phyloP scores from a whole-genome alignment of 1,140 invertebrate genomes.

The Contarinia nasturtii region DNA sequence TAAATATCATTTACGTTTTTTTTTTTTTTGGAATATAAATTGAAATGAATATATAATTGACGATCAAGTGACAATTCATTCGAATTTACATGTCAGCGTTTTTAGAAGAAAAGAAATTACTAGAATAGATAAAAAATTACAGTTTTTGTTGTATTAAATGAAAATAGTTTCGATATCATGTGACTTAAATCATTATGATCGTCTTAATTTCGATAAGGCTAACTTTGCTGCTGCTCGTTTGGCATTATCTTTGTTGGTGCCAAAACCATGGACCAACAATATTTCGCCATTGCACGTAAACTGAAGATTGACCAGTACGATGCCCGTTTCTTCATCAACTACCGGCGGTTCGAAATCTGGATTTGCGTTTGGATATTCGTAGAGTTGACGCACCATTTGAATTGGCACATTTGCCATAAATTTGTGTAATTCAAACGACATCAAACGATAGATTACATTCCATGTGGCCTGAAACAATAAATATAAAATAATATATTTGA shows the following conservation, averaged over 20 bases:
- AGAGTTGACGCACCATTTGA: conserved; percentile 66
- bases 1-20: too few relatives aligned
- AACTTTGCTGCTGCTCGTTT: conserved; percentile 57
- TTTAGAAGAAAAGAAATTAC: too few relatives aligned
- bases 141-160: too few relatives aligned
- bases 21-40: too few relatives aligned
- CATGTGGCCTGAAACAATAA: conserved; percentile 53
- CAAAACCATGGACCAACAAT: conserved; percentile 44
- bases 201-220: conserved; percentile 28
- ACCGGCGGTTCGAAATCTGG: conserved; percentile 28
- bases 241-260: conserved; percentile 41
- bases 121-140: too few relatives aligned
- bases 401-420: conserved; percentile 74
- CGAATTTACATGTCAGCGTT: too few relatives aligned
- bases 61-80: too few relatives aligned
- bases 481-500: too few relatives aligned
- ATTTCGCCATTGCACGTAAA: conserved; percentile 32
- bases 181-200: not conserved
- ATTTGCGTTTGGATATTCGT: conserved; percentile 45
- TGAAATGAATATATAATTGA: too few relatives aligned
- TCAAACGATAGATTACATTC: conserved; percentile 57
- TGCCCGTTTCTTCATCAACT: conserved; percentile 16
- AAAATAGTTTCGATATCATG: too few relatives aligned
- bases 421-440: conserved; percentile 48
- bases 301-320: conserved; percentile 38